Percentiles rank a stretch among this genome's conserved stretches.
Conservation (phyloP, 2,797 vertebrate species). For the Alcedo quadribrachys region DNA sequence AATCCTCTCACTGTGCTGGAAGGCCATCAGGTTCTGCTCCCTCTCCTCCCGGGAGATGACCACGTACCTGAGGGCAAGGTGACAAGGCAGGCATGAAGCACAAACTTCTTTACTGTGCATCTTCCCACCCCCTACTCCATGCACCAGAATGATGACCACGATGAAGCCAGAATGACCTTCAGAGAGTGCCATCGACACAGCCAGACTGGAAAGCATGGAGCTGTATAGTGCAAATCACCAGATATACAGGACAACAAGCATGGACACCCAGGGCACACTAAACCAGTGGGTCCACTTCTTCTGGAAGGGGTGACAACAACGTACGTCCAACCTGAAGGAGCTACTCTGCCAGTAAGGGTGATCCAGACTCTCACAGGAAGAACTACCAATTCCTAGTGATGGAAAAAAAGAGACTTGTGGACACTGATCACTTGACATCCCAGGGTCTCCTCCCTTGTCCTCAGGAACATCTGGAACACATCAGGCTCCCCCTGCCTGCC, state of each 20-base stretch:
- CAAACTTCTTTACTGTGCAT: not conserved
- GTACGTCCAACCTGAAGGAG: not conserved
- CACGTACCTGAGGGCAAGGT: constrained; percentile 84
- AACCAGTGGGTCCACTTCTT: not conserved
- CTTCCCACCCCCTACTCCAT: not conserved
- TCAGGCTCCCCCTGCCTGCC: not conserved
- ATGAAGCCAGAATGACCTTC: constrained; percentile 34
- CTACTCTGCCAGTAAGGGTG: not conserved
- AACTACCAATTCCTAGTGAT: not conserved
- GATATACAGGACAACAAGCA: not conserved
- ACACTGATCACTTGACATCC: not conserved
- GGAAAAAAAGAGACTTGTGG: not conserved
- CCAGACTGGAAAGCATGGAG: constrained; percentile 29
- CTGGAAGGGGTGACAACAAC: not conserved
- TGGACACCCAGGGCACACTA: not conserved
- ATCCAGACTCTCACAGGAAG: not conserved
- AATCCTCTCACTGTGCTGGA: constrained; percentile 89
- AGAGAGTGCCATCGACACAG: constrained; percentile 18
- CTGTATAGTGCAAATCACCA: not conserved
- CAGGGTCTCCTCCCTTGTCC: not conserved
- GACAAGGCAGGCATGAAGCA: constrained; percentile 24
- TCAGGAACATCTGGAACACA: not conserved
- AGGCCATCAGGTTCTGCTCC: constrained; percentile 91
- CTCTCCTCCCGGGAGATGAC: constrained; percentile 88
- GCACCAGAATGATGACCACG: not conserved